Conservation (phyloP, 2,113 vertebrate species). For the Seriola quinqueradiata region DNA sequence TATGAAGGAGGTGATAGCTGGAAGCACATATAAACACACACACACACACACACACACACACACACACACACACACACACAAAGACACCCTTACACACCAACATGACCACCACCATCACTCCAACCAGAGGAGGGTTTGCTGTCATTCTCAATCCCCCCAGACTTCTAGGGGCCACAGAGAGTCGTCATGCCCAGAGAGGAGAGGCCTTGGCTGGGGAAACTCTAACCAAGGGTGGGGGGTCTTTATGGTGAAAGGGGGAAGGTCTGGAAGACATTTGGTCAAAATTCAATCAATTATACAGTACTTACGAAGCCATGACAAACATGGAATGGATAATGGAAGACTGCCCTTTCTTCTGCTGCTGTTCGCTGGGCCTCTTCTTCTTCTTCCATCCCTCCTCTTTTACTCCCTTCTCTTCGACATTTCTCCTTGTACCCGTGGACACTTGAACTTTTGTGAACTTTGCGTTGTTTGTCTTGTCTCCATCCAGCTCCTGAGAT, state of each 20-base stretch:
- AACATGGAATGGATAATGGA: slow-evolving; percentile 44
- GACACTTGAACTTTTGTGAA: slow-evolving; percentile 23
- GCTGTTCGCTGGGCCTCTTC: neutral
- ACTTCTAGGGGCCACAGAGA: slow-evolving; percentile 60
- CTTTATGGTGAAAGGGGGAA: slow-evolving; percentile 44
- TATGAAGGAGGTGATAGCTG: slow-evolving; percentile 72
- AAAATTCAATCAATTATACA: slow-evolving; percentile 68
- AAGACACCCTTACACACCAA: slow-evolving; percentile 2
- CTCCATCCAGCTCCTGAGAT: slow-evolving; percentile 8
- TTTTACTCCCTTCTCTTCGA: neutral
- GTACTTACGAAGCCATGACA: slow-evolving; percentile 54
- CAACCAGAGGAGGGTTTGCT: slow-evolving; percentile 30
- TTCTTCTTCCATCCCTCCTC: neutral
- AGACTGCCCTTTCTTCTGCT: slow-evolving; percentile 12
- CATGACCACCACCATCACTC: neutral
- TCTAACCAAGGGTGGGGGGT: slow-evolving; percentile 47
- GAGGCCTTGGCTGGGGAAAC: slow-evolving; percentile 51
- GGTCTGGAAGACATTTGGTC: slow-evolving; percentile 72
- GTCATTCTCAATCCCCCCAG: slow-evolving; percentile 58
- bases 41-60: neutral
- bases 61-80: slow-evolving; percentile 3
- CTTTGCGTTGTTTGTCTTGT: slow-evolving; percentile 21
- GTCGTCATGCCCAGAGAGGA: slow-evolving; percentile 49
- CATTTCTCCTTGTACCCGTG: neutral
- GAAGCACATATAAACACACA: slow-evolving; percentile 36